phyloP scores from a whole-genome alignment of 2,113 vertebrate genomes.

The Callorhinus ursinus region DNA sequence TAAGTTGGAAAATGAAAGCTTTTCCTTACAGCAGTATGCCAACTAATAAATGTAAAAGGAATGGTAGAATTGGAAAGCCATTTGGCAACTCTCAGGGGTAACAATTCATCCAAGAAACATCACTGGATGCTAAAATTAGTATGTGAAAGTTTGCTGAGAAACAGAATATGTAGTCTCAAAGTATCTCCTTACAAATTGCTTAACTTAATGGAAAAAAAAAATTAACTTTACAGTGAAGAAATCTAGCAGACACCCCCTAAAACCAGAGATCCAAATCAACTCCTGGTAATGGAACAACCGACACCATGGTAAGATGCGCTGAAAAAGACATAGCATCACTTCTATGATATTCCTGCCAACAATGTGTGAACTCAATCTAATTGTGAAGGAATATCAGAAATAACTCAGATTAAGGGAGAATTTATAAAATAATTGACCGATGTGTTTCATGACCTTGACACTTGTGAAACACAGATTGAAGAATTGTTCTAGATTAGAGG shows the following conservation, averaged over 20 bases:
- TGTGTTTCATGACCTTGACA: background rate
- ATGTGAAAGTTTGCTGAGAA: slow-evolving; percentile 7
- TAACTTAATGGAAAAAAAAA: slow-evolving; percentile 20
- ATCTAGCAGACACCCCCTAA: background rate
- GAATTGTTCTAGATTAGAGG: background rate
- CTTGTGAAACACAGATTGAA: slow-evolving; percentile 1
- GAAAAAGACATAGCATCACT: background rate
- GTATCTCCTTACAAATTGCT: background rate
- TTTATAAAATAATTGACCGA: background rate
- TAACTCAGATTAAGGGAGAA: background rate
- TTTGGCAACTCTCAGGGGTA: background rate
- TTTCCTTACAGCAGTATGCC: background rate
- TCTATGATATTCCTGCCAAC: background rate
- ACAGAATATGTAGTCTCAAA: slow-evolving; percentile 11
- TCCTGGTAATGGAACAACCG: background rate
- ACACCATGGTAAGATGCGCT: background rate
- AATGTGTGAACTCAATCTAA: background rate
- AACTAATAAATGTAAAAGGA: slow-evolving; percentile 6
- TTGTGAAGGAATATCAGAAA: background rate
- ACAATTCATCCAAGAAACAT: slow-evolving; percentile 10
- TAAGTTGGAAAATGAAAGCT: background rate
- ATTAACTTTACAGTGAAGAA: background rate
- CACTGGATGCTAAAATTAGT: background rate
- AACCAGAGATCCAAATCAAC: slow-evolving; percentile 2
- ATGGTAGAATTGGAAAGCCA: slow-evolving; percentile 15